phyloP scores from a whole-genome alignment of 2,888 invertebrate species.

The Heteromyza rotundicornis region DNA sequence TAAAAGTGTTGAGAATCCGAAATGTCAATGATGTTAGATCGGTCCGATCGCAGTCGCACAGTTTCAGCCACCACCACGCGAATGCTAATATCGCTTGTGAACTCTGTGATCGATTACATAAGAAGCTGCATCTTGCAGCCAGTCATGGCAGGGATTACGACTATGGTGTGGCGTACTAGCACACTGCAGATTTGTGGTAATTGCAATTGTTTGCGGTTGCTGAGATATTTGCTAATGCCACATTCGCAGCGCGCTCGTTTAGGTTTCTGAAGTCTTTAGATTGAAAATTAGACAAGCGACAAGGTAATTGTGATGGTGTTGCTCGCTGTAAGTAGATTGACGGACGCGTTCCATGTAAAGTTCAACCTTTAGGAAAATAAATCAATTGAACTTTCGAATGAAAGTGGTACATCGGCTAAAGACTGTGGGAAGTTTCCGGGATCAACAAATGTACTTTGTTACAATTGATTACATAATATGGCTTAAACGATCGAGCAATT shows the following conservation, averaged over 20 bases:
- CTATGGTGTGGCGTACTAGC: neutral
- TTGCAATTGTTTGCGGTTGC: constrained; percentile 38
- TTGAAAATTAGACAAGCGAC: neutral
- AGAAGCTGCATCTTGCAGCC: constrained; percentile 13
- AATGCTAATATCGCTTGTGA: neutral
- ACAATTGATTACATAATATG: too few relatives aligned
- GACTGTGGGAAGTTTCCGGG: too few relatives aligned
- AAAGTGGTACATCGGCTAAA: neutral
- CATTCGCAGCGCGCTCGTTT: constrained; percentile 30
- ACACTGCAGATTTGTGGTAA: constrained; percentile 28
- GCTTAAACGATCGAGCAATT: too few relatives aligned
- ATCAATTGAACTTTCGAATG: neutral
- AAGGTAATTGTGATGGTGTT: constrained; percentile 1
- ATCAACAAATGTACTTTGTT: too few relatives aligned
- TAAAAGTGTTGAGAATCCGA: constrained; percentile 6
- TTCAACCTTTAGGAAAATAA: neutral
- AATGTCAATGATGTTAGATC: constrained; percentile 23
- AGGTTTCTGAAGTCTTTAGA: neutral
- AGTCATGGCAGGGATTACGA: neutral
- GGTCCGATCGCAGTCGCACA: too few relatives aligned
- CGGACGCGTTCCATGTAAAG: neutral
- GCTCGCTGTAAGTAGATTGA: neutral
- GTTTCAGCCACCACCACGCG: too few relatives aligned
- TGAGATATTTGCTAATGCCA: constrained; percentile 42
- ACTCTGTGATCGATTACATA: constrained; percentile 19